These are phyloP conservation scores for Brienomyrus brachyistius DNA, from an alignment of 2,113 vertebrate species.

Conservation along the genomic window DNA sequence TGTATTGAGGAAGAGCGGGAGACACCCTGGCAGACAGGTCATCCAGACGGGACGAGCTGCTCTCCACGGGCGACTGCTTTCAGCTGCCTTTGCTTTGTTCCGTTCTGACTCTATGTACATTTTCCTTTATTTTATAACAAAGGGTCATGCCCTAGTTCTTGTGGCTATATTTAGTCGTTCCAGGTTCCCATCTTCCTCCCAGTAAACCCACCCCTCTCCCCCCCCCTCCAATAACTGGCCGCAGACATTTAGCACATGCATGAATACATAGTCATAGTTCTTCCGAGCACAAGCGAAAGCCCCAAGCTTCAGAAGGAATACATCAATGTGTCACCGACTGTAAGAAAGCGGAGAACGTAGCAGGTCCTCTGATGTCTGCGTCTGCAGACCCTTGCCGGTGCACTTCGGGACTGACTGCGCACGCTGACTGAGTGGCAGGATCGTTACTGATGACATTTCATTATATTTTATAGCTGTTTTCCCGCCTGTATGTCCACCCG, in stretches of 20 bases:
- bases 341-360: neutral
- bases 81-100: neutral
- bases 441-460: constrained; percentile 7
- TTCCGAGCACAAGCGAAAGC: neutral
- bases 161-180: neutral
- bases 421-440: neutral
- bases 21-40: neutral
- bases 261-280: neutral
- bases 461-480: constrained; percentile 10
- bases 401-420: neutral
- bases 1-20: neutral
- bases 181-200: neutral
- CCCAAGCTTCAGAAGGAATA: neutral
- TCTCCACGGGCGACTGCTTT: neutral
- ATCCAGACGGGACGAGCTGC: neutral
- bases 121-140: neutral
- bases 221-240: neutral
- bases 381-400: neutral
- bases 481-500: neutral
- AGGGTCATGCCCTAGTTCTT: neutral
- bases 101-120: neutral
- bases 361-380: neutral
- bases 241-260: neutral
- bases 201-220: neutral
- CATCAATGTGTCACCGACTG: neutral